These are phyloP conservation scores for Dendrocopos noguchii DNA, from an alignment of 2,113 vertebrate species.

Conservation along the genomic window DNA sequence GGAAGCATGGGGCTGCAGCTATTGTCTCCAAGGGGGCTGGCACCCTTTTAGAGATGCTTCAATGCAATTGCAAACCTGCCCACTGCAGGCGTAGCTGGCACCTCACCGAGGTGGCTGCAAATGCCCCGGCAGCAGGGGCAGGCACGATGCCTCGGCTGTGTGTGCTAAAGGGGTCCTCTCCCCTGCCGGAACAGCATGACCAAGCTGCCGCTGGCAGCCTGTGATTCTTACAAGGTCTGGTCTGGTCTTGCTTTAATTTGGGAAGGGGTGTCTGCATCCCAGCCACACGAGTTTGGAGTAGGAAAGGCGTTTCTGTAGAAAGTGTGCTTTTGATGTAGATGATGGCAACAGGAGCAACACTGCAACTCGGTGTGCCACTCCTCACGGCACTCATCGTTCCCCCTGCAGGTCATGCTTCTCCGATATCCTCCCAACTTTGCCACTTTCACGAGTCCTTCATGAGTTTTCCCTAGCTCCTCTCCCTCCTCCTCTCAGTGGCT, in stretches of 20 bases:
- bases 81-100: not conserved
- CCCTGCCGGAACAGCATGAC: not conserved
- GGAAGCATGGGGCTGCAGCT: not conserved
- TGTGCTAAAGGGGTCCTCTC: not conserved
- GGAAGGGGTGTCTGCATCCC: not conserved
- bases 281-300: not conserved
- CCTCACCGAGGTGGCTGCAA: not conserved
- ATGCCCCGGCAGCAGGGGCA: not conserved
- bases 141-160: accelerated
- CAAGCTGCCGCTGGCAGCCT: not conserved
- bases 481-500: accelerated
- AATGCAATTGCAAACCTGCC: not conserved
- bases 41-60: not conserved
- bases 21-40: not conserved
- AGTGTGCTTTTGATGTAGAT: accelerated
- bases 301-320: not conserved
- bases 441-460: not conserved
- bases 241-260: not conserved
- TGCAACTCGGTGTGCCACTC: not conserved
- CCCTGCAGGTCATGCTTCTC: not conserved
- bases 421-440: not conserved
- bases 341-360: not conserved
- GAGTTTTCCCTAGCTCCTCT: not conserved
- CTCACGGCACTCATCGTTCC: accelerated
- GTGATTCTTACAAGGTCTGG: not conserved